phyloP scores from a whole-genome alignment of 2,797 vertebrate species.

The Emydoidea blandingii region DNA sequence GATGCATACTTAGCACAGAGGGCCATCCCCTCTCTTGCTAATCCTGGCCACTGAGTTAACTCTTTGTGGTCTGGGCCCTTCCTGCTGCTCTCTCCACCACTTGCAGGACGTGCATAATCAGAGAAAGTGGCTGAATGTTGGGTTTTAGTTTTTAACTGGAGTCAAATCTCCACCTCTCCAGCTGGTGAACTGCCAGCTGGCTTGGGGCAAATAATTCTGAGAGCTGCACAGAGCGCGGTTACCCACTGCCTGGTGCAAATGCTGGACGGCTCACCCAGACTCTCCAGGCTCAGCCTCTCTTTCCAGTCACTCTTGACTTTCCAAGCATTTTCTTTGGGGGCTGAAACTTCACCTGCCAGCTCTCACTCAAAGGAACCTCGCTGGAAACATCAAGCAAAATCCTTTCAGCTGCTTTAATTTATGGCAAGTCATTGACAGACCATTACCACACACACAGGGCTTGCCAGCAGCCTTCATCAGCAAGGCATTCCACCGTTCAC shows the following conservation, averaged over 20 bases:
- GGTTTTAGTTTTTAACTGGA: not conserved
- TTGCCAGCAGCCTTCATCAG: not conserved
- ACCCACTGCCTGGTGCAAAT: not conserved
- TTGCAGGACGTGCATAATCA: not conserved
- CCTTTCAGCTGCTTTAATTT: not conserved
- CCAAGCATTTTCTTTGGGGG: not conserved
- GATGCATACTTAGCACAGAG: not conserved
- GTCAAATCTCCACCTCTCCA: not conserved
- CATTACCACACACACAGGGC: not conserved
- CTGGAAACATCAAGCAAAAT: not conserved
- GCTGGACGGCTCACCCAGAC: not conserved
- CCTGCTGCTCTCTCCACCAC: not conserved
- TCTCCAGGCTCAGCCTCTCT: not conserved
- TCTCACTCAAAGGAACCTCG: not conserved
- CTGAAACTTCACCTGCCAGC: not conserved
- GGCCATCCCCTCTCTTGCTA: not conserved
- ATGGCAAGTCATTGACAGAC: not conserved
- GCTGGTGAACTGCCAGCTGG: not conserved
- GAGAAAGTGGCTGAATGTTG: not conserved
- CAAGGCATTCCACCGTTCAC: not conserved
- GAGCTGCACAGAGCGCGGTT: not conserved
- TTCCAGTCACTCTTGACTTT: not conserved
- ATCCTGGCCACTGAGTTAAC: not conserved
- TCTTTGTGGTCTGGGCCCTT: not conserved
- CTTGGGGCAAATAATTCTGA: not conserved